Conservation (phyloP, 2,113 vertebrate species). For the Ammospiza caudacuta region DNA sequence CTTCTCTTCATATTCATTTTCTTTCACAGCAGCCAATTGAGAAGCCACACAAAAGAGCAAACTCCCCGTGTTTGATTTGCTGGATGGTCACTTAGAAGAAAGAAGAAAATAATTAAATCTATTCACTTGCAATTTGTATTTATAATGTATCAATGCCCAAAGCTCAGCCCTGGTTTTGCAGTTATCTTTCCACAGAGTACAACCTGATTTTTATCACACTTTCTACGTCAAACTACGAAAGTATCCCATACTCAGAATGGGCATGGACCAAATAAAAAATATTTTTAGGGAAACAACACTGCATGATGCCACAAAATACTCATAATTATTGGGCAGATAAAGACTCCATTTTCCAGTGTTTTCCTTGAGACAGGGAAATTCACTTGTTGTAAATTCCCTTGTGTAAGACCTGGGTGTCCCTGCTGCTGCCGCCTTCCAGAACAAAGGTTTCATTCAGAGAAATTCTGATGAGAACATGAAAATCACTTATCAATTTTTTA, state of each 20-base stretch:
- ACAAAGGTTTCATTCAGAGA: not conserved
- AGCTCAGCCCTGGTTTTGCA: not conserved
- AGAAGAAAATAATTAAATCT: not conserved
- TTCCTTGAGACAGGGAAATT: not conserved
- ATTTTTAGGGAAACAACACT: not conserved
- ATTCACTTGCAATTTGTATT: not conserved
- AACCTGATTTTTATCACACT: not conserved
- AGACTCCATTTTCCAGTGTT: rapidly evolving
- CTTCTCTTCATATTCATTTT: not conserved
- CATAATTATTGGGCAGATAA: not conserved
- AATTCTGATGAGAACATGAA: not conserved
- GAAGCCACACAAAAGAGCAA: not conserved
- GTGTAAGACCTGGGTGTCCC: rapidly evolving
- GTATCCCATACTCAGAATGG: not conserved
- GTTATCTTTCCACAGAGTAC: not conserved
- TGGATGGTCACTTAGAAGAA: not conserved
- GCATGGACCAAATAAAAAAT: rapidly evolving
- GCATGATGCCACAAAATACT: not conserved
- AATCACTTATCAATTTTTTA: not conserved
- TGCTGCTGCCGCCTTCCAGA: not conserved
- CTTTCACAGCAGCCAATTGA: not conserved
- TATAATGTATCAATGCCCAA: not conserved
- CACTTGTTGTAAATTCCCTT: not conserved
- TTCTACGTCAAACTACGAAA: not conserved
- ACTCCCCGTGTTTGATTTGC: not conserved